Conservation (phyloP, 2,113 vertebrate genomes). For the Petromus typicus region DNA sequence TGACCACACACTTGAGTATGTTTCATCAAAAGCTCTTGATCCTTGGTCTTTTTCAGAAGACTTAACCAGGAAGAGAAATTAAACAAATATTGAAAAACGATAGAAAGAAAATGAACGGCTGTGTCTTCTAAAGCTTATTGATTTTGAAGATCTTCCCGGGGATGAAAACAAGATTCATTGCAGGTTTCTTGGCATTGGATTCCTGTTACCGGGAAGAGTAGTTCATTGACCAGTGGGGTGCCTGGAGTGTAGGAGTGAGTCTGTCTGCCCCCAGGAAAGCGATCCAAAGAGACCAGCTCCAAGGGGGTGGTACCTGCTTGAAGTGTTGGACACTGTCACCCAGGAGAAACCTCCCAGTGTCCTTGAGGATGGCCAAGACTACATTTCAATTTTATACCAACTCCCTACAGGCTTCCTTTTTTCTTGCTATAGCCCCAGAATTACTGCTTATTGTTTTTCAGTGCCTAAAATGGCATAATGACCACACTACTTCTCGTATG, state of each 20-base stretch:
- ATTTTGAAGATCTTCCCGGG: slow-evolving; percentile 65
- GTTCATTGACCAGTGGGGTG: background rate
- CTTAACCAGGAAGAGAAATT: background rate
- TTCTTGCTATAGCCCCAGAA: background rate
- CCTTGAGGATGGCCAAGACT: background rate
- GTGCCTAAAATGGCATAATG: background rate
- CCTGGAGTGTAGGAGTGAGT: background rate
- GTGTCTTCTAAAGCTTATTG: slow-evolving; percentile 60
- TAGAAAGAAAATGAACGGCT: slow-evolving; percentile 57
- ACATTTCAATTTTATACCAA: background rate
- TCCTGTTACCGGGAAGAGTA: slow-evolving; percentile 45
- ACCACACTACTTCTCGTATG: background rate
- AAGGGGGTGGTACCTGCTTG: background rate
- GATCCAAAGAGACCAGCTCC: rapidly evolving
- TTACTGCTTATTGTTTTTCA: background rate
- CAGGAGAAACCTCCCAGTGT: rapidly evolving
- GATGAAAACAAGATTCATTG: slow-evolving; percentile 59
- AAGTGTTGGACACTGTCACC: no score
- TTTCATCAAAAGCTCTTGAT: background rate
- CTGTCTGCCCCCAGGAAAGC: background rate
- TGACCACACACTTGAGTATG: background rate
- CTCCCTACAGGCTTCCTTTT: background rate
- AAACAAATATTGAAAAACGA: slow-evolving; percentile 68
- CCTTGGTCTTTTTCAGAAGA: background rate
- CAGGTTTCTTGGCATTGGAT: slow-evolving; percentile 25